Conservation (phyloP, 2,113 vertebrate genomes). For the Rhizomys pruinosus region DNA sequence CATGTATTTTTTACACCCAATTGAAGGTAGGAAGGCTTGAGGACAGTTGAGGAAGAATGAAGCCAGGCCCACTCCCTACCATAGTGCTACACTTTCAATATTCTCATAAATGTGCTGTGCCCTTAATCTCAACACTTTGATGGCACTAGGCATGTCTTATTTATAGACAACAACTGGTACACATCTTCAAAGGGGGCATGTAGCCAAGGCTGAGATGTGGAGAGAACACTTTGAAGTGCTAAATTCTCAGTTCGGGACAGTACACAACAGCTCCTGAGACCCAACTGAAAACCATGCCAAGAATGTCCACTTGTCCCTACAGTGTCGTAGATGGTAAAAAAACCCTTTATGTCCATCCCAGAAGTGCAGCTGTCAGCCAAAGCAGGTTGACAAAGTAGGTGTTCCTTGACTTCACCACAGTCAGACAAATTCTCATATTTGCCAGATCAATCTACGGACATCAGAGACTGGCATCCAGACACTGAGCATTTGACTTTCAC, state of each 20-base stretch:
- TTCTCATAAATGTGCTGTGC: constrained; percentile 21
- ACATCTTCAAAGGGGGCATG: constrained; percentile 66
- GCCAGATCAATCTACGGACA: background rate
- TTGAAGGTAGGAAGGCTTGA: background rate
- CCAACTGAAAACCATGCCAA: background rate
- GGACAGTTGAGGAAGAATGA: background rate
- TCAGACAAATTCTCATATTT: background rate
- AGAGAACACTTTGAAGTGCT: constrained; percentile 61
- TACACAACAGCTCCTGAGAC: constrained; percentile 7
- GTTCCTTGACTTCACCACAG: constrained; percentile 20
- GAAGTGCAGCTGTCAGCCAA: background rate
- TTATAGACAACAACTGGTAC: constrained; percentile 78
- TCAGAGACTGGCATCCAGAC: background rate
- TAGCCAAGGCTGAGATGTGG: constrained; percentile 41
- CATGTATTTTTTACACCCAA: constrained; percentile 13
- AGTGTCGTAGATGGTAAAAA: background rate
- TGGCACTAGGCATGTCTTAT: constrained; percentile 66
- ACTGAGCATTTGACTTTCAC: background rate
- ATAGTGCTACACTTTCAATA: background rate
- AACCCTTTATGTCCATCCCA: constrained; percentile 12
- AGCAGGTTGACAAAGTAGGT: background rate
- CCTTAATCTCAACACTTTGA: constrained; percentile 62
- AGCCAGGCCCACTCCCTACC: background rate
- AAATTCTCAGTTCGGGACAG: constrained; percentile 23
- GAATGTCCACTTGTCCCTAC: constrained; percentile 39